These are phyloP conservation scores for Mionectes macconnelli DNA, from an alignment of 2,113 vertebrate genomes.

Conservation along the genomic window DNA sequence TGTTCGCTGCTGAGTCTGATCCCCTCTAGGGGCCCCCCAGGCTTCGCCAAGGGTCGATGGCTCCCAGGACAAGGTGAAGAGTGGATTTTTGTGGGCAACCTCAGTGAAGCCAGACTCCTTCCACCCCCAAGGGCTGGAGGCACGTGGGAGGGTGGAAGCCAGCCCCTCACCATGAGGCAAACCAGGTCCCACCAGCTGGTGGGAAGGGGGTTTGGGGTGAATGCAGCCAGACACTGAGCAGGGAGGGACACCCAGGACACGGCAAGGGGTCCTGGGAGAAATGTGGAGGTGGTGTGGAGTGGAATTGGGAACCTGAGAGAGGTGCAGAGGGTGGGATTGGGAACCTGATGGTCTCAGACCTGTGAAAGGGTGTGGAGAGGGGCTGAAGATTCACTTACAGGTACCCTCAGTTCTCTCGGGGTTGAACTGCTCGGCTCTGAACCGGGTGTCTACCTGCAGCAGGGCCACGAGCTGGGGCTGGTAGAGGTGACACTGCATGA, in stretches of 20 bases:
- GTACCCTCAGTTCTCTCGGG: not conserved
- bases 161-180: not conserved
- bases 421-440: not conserved
- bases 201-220: not conserved
- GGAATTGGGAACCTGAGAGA: not conserved
- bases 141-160: not conserved
- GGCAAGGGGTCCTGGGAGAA: not conserved
- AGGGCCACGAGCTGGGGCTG: fast-evolving
- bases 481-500: not conserved
- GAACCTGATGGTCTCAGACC: not conserved
- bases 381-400: not conserved
- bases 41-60: not conserved
- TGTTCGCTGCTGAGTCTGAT: not conserved
- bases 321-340: not conserved
- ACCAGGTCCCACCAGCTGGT: not conserved
- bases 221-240: not conserved
- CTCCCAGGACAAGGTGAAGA: not conserved
- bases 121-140: fast-evolving
- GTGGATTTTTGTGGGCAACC: not conserved
- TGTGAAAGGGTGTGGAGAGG: fast-evolving
- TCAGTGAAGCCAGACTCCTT: not conserved
- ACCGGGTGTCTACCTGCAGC: not conserved
- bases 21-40: fast-evolving
- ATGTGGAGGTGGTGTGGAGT: fast-evolving
- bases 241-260: not conserved